A percentile compares a stretch with the other conserved stretches of the same genome.
Conservation (phyloP, 2,888 invertebrate species). For the Mantis religiosa region DNA sequence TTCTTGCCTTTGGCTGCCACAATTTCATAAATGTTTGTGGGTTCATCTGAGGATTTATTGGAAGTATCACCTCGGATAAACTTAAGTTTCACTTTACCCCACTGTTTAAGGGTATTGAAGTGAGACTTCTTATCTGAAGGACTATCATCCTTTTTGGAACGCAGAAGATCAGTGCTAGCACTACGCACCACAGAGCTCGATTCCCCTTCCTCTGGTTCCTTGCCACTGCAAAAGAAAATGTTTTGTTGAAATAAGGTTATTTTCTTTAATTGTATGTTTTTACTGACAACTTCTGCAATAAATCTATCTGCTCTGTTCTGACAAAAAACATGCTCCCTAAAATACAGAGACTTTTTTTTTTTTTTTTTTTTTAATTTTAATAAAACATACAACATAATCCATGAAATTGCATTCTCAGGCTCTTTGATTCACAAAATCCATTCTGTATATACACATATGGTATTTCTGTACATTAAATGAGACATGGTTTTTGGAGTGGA, state of each 20-base stretch:
- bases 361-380: too few relatives aligned
- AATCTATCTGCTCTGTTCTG: too few relatives aligned
- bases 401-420: too few relatives aligned
- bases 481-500: too few relatives aligned
- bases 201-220: neutral
- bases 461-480: too few relatives aligned
- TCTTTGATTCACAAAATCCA: too few relatives aligned
- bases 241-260: constrained; percentile 25
- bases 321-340: too few relatives aligned
- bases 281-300: too few relatives aligned
- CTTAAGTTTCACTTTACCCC: constrained; percentile 75
- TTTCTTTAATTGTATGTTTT: neutral
- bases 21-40: constrained; percentile 62
- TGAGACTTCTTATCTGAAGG: constrained; percentile 62
- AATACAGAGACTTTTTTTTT: too few relatives aligned
- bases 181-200: constrained; percentile 39
- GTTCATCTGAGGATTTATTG: constrained; percentile 44
- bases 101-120: constrained; percentile 78
- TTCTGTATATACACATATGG: too few relatives aligned
- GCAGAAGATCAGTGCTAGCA: constrained; percentile 66
- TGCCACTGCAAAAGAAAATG: neutral
- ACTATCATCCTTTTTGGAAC: constrained; percentile 57
- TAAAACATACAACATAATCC: too few relatives aligned
- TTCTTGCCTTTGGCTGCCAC: constrained; percentile 49
- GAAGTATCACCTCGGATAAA: constrained; percentile 57